Evolutionary conservation across 2,797 vertebrate genomes (phyloP), one percentile per base, ranked within the genome.

Genomic region (Nannoperca australis): DNA sequence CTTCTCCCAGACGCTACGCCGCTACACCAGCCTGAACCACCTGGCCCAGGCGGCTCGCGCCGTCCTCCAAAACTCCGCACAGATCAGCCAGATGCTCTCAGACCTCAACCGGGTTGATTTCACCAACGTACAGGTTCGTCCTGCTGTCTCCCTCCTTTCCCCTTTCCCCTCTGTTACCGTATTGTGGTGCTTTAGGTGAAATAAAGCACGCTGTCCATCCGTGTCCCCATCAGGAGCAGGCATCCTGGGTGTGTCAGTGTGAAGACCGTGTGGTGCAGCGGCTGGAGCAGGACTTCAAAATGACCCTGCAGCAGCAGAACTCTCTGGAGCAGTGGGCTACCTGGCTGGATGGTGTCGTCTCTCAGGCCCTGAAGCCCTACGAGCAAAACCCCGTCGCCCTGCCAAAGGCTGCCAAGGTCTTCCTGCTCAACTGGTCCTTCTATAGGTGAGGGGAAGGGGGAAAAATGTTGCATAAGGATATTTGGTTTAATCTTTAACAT

Each of bases 31-130:
- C 22, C 94, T 98, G 51, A 98, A 98, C 91, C 97, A 98, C 85
- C 89, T 98, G 90, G 97, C 97, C 10, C 97, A 98, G 89, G 97
- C 97, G 0, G 97, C 97, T 0, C 95, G 97, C 0, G 97, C 97
- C 0, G 97, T 98, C 74, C 95, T 98, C 47, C 97, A 98, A 93
- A 98, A 98, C 92, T 96, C 97, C 0, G 96, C 97, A 1, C 97
- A 98, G 92, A 98, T 98, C 94, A 97, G 93, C 87, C 97, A 98
- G 93, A 98, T 98, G 97, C 96, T 98, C 56, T 97, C 96, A 0
- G 97, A 98, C 89, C 97, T 98, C 88, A 98, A 98, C 92, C 93
- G 97, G 0, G 97, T 98, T 2, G 97, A 98, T 91, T 98, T 98
- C 88, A 96, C 96, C 67, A 98, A 98, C 8, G 97, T 98, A n/a